Percentiles rank a stretch among this genome's conserved stretches.
phyloP scores from a whole-genome alignment of 2,113 vertebrate species.

The Toxostoma redivivum region DNA sequence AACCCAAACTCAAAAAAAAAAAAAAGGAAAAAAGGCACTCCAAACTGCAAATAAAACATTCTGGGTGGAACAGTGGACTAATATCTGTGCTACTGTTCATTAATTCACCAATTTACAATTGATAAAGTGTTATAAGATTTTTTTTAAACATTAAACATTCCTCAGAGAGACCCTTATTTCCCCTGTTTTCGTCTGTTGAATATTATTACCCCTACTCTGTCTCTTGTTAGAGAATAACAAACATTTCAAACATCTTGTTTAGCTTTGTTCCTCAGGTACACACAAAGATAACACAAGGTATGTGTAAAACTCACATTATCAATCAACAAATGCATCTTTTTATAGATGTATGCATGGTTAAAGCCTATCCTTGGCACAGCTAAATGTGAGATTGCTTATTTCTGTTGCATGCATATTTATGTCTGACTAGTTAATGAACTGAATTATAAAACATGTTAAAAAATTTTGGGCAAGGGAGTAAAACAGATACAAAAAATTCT shows the following conservation, averaged over 20 bases:
- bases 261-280: background rate
- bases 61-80: background rate
- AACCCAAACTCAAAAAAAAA: background rate
- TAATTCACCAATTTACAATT: background rate
- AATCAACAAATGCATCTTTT: background rate
- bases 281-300: background rate
- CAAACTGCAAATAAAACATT: background rate
- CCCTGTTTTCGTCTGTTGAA: background rate
- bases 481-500: background rate
- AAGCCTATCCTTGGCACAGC: background rate
- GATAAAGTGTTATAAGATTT: background rate
- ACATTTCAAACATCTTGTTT: background rate
- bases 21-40: background rate
- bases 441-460: background rate
- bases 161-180: background rate
- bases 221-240: background rate
- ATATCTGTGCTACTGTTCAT: background rate
- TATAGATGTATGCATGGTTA: background rate
- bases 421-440: background rate
- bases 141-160: background rate
- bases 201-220: background rate
- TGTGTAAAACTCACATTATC: background rate
- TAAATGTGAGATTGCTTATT: background rate
- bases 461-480: background rate
- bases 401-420: background rate